Evolutionary conservation across 2,113 vertebrate species (phyloP).

Genomic region (Cheirogaleus medius): DNA sequence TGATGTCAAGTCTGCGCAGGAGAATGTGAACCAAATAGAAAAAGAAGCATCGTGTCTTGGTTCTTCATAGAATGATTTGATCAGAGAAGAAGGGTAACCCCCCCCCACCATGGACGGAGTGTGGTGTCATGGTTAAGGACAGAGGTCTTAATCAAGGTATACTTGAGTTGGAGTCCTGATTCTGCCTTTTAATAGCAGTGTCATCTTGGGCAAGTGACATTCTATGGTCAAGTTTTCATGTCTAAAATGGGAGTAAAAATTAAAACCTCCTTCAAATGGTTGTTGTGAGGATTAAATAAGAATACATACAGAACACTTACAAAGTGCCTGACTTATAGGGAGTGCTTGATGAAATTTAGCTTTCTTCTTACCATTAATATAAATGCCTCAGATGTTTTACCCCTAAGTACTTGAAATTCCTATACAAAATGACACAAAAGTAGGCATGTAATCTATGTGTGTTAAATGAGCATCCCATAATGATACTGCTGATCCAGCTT

Average conservation of each 20-base stretch:
- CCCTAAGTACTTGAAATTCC: neutral
- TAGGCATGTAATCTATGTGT: too few relatives aligned
- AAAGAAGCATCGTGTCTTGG: rapidly evolving
- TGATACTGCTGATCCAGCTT: neutral
- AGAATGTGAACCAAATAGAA: neutral
- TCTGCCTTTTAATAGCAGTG: neutral
- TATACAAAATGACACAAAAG: neutral
- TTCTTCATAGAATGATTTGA: neutral
- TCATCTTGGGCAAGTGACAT: neutral
- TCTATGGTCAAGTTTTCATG: neutral
- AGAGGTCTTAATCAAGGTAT: neutral
- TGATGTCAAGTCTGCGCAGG: neutral
- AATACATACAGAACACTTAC: neutral
- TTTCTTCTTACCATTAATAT: neutral
- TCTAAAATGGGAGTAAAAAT: too few relatives aligned
- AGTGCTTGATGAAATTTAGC: neutral
- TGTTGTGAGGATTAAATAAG: neutral
- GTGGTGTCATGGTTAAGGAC: too few relatives aligned
- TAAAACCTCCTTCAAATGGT: neutral
- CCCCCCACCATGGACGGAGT: rapidly evolving
- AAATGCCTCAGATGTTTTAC: neutral
- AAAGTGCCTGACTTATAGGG: neutral
- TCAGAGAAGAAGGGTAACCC: neutral
- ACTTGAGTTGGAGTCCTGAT: too few relatives aligned
- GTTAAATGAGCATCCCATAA: neutral